Evolutionary conservation across 2,113 vertebrate species (phyloP).

Genomic region (Macrotis lagotis): DNA sequence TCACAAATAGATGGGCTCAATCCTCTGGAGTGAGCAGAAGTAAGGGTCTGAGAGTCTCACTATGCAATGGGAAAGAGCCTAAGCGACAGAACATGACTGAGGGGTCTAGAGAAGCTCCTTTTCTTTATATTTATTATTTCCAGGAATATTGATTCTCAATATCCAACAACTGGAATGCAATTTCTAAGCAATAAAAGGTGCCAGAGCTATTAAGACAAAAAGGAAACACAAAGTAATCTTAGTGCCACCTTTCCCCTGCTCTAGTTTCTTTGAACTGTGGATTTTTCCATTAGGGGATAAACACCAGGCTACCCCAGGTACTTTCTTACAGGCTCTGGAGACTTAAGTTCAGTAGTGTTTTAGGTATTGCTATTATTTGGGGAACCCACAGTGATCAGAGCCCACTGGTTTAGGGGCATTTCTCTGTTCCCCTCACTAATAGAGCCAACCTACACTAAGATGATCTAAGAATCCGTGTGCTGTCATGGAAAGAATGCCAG

Average conservation of each 20-base stretch:
- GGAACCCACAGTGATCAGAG: no score
- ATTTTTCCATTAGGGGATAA: background rate
- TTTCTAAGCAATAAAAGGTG: constrained; percentile 57
- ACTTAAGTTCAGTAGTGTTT: no score
- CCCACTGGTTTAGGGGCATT: no score
- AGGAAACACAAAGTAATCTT: background rate
- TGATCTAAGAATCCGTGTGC: no score
- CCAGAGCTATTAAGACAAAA: constrained; percentile 30
- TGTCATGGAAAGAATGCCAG: no score
- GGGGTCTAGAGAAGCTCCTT: constrained; percentile 60
- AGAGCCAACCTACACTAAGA: no score
- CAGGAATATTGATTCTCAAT: constrained; percentile 65
- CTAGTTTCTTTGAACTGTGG: background rate
- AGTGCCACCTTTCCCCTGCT: background rate
- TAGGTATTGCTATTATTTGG: no score
- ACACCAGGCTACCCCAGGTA: background rate
- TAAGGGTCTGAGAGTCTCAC: background rate
- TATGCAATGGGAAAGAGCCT: constrained; percentile 23
- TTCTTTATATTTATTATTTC: constrained; percentile 69
- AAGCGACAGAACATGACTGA: constrained; percentile 61
- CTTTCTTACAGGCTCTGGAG: no score
- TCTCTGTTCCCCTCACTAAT: no score
- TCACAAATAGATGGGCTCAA: background rate
- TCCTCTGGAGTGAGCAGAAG: background rate
- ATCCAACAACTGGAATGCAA: constrained; percentile 42